These are phyloP conservation scores for Meandrina meandrites DNA, from an alignment of 92 coral and sea anemone genomes.

Conservation along the genomic window DNA sequence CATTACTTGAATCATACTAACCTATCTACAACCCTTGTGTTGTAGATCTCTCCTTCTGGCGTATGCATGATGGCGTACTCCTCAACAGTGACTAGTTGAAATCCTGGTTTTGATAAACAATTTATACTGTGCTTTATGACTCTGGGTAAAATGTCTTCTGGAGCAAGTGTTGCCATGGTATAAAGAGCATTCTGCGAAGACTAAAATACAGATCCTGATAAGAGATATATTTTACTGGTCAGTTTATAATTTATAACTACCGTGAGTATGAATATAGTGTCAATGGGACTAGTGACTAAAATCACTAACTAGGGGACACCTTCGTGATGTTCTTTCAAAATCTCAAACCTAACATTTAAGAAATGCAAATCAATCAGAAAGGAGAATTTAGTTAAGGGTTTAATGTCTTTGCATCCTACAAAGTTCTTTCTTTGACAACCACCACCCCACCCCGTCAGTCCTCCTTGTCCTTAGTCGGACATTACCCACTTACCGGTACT, in stretches of 20 bases:
- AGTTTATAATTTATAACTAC: background rate
- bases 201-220: slow-evolving; percentile 16
- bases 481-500: no score
- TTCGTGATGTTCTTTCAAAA: background rate
- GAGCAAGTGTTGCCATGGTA: slow-evolving; percentile 60
- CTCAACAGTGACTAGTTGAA: slow-evolving; percentile 71
- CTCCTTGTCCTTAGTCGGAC: background rate
- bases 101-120: slow-evolving; percentile 53
- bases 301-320: background rate
- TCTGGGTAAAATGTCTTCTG: slow-evolving; percentile 65
- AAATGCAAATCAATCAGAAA: background rate
- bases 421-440: background rate
- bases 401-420: background rate
- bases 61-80: slow-evolving; percentile 82
- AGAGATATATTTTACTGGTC: background rate
- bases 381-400: background rate
- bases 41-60: slow-evolving; percentile 79
- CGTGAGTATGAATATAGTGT: background rate
- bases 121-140: slow-evolving; percentile 57
- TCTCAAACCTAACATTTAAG: background rate
- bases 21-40: slow-evolving; percentile 74
- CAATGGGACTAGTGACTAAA: background rate
- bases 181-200: slow-evolving; percentile 67
- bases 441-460: background rate
- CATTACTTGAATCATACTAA: background rate